These are phyloP conservation scores for Leguminivora glycinivorella DNA, from an alignment of 1,140 invertebrate genomes.

Conservation along the genomic window DNA sequence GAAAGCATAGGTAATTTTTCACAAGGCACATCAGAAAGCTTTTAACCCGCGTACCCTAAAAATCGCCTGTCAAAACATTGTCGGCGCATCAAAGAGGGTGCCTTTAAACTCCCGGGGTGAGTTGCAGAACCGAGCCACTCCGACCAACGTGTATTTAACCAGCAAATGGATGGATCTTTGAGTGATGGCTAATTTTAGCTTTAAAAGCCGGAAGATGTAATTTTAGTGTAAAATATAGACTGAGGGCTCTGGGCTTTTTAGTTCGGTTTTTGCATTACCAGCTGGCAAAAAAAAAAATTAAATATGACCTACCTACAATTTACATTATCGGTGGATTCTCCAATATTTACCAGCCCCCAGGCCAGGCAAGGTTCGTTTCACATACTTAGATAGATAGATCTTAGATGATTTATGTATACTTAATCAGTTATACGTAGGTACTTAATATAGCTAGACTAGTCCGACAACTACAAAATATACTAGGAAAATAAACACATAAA, in stretches of 20 bases:
- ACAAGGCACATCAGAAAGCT: constrained; percentile 24
- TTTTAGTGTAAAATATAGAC: constrained; percentile 1
- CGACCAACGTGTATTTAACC: constrained; percentile 24
- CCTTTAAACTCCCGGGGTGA: constrained; percentile 29
- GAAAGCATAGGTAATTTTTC: background rate
- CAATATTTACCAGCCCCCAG: too few relatives aligned
- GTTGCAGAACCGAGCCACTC: constrained; percentile 19
- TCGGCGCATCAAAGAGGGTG: constrained; percentile 19
- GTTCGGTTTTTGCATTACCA: background rate
- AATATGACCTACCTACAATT: background rate
- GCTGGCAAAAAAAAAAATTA: background rate
- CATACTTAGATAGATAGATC: too few relatives aligned
- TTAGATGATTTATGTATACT: too few relatives aligned
- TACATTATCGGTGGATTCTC: background rate
- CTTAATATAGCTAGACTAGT: too few relatives aligned
- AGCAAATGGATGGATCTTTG: constrained; percentile 14
- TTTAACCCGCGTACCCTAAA: constrained; percentile 30
- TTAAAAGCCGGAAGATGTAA: constrained; percentile 16
- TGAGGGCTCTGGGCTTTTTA: background rate
- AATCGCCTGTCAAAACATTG: constrained; percentile 34
- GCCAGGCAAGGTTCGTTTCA: too few relatives aligned
- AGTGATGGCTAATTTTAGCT: constrained; percentile 24
- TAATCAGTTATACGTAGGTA: too few relatives aligned
- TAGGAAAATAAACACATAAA: too few relatives aligned
- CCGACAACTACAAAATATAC: too few relatives aligned